Percentiles rank a stretch among this genome's conserved stretches.
Evolutionary conservation across 2,797 vertebrate genomes (phyloP).

Genomic region (Coendou prehensilis): DNA sequence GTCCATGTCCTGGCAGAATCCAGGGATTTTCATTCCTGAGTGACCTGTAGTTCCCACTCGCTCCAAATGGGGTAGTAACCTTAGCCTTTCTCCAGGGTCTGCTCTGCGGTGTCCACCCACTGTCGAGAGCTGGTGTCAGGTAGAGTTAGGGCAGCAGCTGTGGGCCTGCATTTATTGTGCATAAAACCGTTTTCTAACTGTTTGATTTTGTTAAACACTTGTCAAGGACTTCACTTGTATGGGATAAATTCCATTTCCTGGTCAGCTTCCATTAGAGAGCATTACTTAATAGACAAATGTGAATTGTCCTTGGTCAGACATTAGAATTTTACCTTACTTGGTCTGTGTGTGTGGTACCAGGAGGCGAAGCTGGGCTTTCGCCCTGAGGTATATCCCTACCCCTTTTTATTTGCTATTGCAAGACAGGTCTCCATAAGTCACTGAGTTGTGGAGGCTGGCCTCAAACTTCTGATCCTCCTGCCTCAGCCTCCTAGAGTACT

Average conservation of each 20-base stretch:
- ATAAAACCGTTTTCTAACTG: neutral
- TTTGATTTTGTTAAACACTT: neutral
- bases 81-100: neutral
- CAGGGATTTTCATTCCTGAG: neutral
- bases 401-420: neutral
- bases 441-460: neutral
- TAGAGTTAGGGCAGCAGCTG: neutral
- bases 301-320: neutral
- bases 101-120: neutral
- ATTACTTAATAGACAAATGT: neutral
- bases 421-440: neutral
- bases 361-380: neutral
- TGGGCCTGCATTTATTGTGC: neutral
- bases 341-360: neutral
- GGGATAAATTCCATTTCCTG: neutral
- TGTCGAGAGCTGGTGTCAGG: too few species aligned
- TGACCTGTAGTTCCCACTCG: neutral
- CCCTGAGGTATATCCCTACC: neutral
- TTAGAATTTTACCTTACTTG: neutral
- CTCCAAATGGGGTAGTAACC: neutral
- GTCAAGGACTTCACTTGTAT: neutral
- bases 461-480: neutral
- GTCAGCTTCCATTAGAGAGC: neutral
- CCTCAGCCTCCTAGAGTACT: neutral
- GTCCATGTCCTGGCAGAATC: neutral